These are phyloP conservation scores for Epsilonema sp. DNA, from an alignment of 2,888 invertebrate species.

Conservation along the genomic window DNA sequence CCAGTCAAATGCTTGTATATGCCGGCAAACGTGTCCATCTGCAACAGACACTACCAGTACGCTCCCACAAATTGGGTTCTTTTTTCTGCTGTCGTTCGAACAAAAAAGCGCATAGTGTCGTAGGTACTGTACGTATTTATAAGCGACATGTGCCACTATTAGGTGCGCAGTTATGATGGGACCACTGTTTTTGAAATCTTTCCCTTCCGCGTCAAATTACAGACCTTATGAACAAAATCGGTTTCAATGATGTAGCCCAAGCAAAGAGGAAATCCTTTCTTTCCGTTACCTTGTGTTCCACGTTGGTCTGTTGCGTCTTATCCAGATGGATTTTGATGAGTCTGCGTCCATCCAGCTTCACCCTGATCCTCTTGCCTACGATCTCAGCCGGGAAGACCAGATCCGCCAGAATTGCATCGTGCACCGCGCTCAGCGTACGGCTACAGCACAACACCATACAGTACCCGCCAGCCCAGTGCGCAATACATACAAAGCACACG, in stretches of 20 bases:
- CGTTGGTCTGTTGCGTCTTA: slow-evolving; percentile 93
- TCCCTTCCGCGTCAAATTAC: too few species aligned
- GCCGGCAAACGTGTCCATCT: slow-evolving; percentile 92
- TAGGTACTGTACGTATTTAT: too few species aligned
- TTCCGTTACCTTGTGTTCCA: slow-evolving; percentile 97
- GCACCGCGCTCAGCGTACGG: slow-evolving; percentile 85
- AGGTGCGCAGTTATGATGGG: too few species aligned
- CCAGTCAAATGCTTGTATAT: slow-evolving; percentile 98
- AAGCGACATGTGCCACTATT: too few species aligned
- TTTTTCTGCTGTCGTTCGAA: too few species aligned
- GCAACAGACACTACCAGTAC: too few species aligned
- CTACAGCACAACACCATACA: neutral
- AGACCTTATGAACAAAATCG: too few species aligned
- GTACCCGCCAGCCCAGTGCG: neutral
- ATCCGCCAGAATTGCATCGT: slow-evolving; percentile 89
- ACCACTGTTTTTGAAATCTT: too few species aligned
- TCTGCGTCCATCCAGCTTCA: slow-evolving; percentile 84
- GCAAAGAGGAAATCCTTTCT: too few species aligned
- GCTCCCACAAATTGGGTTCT: too few species aligned
- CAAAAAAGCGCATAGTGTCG: too few species aligned
- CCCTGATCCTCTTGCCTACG: slow-evolving; percentile 87
- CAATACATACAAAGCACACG: neutral
- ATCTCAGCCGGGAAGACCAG: slow-evolving; percentile 96
- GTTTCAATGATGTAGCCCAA: too few species aligned
- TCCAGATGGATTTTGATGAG: slow-evolving; percentile 84